These are phyloP conservation scores for Orthonyx spaldingii DNA, from an alignment of 2,113 vertebrate genomes.

Conservation along the genomic window DNA sequence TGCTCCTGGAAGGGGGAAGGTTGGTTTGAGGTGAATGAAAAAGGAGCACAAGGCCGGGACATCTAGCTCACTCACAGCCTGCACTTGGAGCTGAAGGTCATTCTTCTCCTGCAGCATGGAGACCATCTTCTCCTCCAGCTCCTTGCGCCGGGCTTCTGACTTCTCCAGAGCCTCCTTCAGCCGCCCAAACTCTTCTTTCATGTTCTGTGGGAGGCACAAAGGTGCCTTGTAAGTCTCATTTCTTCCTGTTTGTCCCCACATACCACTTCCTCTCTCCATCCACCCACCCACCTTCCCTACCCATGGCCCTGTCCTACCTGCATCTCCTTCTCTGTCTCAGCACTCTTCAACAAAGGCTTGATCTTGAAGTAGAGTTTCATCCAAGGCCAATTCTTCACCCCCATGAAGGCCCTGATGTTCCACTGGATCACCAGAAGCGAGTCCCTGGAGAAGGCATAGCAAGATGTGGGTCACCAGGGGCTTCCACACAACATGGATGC, in stretches of 20 bases:
- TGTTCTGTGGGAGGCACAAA: neutral
- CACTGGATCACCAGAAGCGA: slow-evolving; percentile 87
- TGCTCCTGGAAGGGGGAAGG: slow-evolving; percentile 75
- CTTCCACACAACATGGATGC: neutral
- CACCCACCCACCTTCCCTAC: neutral
- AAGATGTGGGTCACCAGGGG: neutral
- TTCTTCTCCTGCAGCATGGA: slow-evolving; percentile 87
- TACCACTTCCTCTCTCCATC: neutral
- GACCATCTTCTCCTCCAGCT: slow-evolving; percentile 93
- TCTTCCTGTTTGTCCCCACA: neutral
- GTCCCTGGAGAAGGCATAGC: slow-evolving; percentile 69
- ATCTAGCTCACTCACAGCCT: slow-evolving; percentile 73
- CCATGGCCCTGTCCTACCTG: neutral
- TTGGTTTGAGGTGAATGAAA: neutral
- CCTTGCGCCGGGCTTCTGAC: slow-evolving; percentile 84
- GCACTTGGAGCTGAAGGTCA: slow-evolving; percentile 84
- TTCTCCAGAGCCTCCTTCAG: slow-evolving; percentile 86
- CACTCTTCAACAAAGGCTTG: slow-evolving; percentile 86
- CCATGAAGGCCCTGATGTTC: slow-evolving; percentile 91
- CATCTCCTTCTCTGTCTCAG: slow-evolving; percentile 84
- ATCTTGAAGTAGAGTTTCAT: slow-evolving; percentile 94
- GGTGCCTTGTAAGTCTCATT: neutral
- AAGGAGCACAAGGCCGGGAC: rapidly evolving
- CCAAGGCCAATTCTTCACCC: slow-evolving; percentile 91
- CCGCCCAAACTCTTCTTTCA: slow-evolving; percentile 80